A percentile compares a stretch with the other conserved stretches of the same genome.
Evolutionary conservation across 1,140 invertebrate genomes (phyloP).

Genomic region (Ridgeia piscesae): DNA sequence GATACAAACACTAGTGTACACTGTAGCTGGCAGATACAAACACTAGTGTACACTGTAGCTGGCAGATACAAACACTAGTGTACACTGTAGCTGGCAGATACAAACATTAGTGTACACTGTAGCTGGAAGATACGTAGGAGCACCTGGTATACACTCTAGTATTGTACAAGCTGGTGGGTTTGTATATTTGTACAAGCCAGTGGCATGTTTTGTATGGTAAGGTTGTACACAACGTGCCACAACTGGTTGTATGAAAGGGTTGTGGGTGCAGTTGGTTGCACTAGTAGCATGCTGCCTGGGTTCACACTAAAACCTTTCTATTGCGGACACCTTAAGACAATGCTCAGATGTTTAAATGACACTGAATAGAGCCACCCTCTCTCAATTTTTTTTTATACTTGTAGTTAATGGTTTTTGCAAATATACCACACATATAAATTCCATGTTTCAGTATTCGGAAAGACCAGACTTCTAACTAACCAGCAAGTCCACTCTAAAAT

Average conservation of each 20-base stretch:
- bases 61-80: no score
- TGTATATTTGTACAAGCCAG: constrained; percentile 14
- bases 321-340: background rate
- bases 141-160: background rate
- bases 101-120: background rate
- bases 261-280: background rate
- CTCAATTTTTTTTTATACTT: no score
- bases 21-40: background rate
- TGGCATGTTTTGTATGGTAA: background rate
- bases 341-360: background rate
- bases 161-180: background rate
- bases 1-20: background rate
- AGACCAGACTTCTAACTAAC: no score
- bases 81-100: no score
- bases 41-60: background rate
- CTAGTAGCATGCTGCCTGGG: background rate
- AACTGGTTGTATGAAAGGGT: background rate
- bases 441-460: no score
- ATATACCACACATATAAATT: no score
- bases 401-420: no score
- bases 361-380: no score
- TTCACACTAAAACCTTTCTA: background rate
- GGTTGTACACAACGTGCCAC: background rate
- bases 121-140: background rate
- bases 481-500: no score